Percentiles rank a stretch among this genome's conserved stretches.
These are phyloP conservation scores for Nephrocerus scutellatus DNA, from an alignment of 2,888 invertebrate species.

Conservation along the genomic window DNA sequence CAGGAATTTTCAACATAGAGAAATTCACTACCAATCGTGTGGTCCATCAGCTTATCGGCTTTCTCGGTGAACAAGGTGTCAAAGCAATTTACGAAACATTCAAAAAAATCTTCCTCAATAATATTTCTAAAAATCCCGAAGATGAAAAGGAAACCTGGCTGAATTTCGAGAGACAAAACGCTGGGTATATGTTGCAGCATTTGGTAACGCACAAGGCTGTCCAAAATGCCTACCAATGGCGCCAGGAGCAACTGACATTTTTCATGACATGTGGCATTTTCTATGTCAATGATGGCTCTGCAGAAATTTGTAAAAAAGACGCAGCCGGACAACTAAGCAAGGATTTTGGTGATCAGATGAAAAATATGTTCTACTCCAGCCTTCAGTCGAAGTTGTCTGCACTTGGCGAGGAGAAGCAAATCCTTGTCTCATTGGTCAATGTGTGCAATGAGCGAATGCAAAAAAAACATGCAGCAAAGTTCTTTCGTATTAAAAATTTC, in stretches of 20 bases:
- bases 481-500: constrained; percentile 53
- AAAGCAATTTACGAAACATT: constrained; percentile 58
- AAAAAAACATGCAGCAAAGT: constrained; percentile 49
- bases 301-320: constrained; percentile 29
- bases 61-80: constrained; percentile 55
- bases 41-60: constrained; percentile 57
- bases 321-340: constrained; percentile 48
- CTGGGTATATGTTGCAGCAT: constrained; percentile 53
- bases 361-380: constrained; percentile 62
- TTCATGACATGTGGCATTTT: constrained; percentile 61
- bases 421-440: constrained; percentile 55
- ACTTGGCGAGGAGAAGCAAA: constrained; percentile 55
- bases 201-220: constrained; percentile 45
- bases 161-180: constrained; percentile 62
- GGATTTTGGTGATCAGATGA: constrained; percentile 53
- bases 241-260: constrained; percentile 57
- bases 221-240: constrained; percentile 52
- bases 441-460: constrained; percentile 53
- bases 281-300: constrained; percentile 49
- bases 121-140: constrained; percentile 47
- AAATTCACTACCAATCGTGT: constrained; percentile 62
- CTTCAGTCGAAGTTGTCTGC: constrained; percentile 62
- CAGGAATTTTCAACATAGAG: constrained; percentile 67
- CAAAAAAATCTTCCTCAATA: constrained; percentile 55
- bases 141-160: constrained; percentile 53